Conservation (phyloP, 2,113 vertebrate species). For the Syngnathus typhle region DNA sequence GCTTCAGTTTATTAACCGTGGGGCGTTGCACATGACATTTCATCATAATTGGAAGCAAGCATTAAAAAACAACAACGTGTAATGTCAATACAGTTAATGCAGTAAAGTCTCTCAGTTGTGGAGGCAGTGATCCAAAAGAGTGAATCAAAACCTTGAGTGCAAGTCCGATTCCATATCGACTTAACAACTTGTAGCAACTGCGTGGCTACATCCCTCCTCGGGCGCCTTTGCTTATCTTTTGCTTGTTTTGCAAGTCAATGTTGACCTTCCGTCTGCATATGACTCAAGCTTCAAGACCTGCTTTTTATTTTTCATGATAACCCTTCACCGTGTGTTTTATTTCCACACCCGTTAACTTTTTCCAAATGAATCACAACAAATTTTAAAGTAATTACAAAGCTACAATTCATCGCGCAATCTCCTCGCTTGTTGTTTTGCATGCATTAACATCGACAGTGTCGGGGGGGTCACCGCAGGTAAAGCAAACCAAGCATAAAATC, state of each 20-base stretch:
- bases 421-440: constrained; percentile 12
- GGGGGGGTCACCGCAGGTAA: neutral
- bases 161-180: constrained; percentile 8
- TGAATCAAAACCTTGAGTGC: neutral
- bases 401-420: neutral
- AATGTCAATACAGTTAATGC: neutral
- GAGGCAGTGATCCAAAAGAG: neutral
- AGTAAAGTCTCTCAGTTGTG: neutral
- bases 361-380: constrained; percentile 6
- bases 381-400: constrained; percentile 14
- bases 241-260: constrained; percentile 26
- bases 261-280: constrained; percentile 9
- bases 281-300: neutral
- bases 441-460: constrained; percentile 10
- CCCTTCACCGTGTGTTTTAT: neutral
- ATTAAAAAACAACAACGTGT: neutral
- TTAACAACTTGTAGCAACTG: constrained; percentile 9
- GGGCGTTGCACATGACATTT: neutral
- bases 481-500: neutral
- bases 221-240: constrained; percentile 20
- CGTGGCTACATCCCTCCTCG: constrained; percentile 20
- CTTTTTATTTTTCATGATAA: constrained; percentile 12
- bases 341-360: neutral
- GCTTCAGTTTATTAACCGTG: neutral
- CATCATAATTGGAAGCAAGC: neutral